phyloP scores from a whole-genome alignment of 35 echinoderm and acorn worm species.

The Holothuria glaberrima region DNA sequence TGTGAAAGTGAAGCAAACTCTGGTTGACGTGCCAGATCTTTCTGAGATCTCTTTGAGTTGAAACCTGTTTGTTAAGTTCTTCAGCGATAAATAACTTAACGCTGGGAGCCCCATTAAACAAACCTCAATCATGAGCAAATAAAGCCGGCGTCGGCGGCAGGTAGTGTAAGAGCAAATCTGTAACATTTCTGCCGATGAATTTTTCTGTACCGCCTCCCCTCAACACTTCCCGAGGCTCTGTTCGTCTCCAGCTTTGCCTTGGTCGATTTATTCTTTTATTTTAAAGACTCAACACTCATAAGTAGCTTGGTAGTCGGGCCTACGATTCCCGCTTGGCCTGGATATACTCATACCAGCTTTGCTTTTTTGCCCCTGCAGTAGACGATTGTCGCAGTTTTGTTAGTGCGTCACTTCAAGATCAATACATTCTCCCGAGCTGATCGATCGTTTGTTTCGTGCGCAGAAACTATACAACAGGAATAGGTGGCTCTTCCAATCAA shows the following conservation, averaged over 20 bases:
- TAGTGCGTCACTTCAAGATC: constrained; percentile 30
- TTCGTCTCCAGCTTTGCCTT: not conserved
- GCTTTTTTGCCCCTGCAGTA: not conserved
- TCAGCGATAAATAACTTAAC: not conserved
- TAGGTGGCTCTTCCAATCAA: not conserved
- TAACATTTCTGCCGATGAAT: not conserved
- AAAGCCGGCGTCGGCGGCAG: not conserved
- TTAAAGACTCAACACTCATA: not conserved
- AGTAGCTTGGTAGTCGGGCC: too few relatives aligned
- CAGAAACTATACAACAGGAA: constrained; percentile 10
- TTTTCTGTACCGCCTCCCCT: constrained; percentile 16
- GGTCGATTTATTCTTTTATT: not conserved
- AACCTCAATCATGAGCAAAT: constrained; percentile 30
- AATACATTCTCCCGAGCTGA: not conserved
- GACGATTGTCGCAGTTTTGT: constrained; percentile 15
- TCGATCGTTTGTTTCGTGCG: not conserved
- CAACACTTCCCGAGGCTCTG: constrained; percentile 11
- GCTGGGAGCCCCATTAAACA: constrained; percentile 37
- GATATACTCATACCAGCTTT: too few relatives aligned
- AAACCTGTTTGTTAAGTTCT: constrained; percentile 23
- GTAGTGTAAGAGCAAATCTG: not conserved
- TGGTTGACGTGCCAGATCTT: too few relatives aligned
- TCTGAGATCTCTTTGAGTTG: not conserved
- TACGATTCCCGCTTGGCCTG: too few relatives aligned
- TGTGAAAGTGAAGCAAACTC: too few relatives aligned